Evolutionary conservation across 1,140 invertebrate species (phyloP).

Genomic region (Bombus pascuorum): DNA sequence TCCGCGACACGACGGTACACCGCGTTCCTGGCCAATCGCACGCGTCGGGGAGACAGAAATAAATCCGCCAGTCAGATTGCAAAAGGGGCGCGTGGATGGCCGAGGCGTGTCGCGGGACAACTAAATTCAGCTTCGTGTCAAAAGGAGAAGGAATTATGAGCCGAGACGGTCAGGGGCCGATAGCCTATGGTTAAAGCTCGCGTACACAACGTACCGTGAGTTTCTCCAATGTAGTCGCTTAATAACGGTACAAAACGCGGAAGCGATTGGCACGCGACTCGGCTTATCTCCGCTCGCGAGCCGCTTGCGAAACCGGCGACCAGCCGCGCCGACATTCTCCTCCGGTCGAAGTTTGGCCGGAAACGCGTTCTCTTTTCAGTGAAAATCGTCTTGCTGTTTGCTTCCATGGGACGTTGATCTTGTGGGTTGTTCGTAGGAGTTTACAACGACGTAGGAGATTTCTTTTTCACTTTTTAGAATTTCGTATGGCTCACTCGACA

Average conservation of each 20-base stretch:
- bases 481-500: not conserved
- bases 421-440: not conserved
- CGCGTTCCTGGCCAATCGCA: slow-evolving; percentile 9
- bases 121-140: slow-evolving; percentile 44
- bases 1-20: not conserved
- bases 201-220: slow-evolving; percentile 33
- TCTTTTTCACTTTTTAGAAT: not conserved
- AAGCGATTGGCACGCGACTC: slow-evolving; percentile 77
- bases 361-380: not conserved
- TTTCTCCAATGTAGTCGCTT: slow-evolving; percentile 54
- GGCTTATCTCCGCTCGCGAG: slow-evolving; percentile 56
- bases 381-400: not conserved
- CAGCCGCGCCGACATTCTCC: slow-evolving; percentile 40
- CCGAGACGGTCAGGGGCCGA: not conserved
- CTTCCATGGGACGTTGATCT: too few species aligned
- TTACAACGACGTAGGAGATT: not conserved
- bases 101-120: slow-evolving; percentile 41
- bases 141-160: slow-evolving; percentile 44
- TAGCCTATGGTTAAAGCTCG: slow-evolving; percentile 2
- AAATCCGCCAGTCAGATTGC: slow-evolving; percentile 20
- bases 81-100: slow-evolving; percentile 5
- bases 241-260: slow-evolving; percentile 77
- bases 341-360: slow-evolving; percentile 24
- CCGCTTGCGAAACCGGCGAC: slow-evolving; percentile 51
- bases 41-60: not conserved